Evolutionary conservation across 2,797 vertebrate species (phyloP).

Genomic region (Melopsittacus undulatus): DNA sequence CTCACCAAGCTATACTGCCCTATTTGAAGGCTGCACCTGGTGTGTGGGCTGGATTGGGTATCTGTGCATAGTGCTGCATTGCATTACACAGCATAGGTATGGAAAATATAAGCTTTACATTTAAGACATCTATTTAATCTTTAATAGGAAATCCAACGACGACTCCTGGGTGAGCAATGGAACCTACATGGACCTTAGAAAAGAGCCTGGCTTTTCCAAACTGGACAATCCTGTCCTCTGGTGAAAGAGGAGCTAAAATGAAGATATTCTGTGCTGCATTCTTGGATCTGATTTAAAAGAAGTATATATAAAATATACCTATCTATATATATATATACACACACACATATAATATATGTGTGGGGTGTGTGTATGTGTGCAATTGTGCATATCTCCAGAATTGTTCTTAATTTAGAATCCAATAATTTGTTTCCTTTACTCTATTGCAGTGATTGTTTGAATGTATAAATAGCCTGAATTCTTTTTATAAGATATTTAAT

Average conservation of each 20-base stretch:
- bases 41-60: background rate
- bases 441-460: conserved; percentile 69
- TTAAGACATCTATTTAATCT: conserved; percentile 17
- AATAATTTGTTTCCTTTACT: conserved; percentile 63
- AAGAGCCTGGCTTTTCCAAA: conserved; percentile 87
- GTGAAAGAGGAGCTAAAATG: conserved; percentile 78
- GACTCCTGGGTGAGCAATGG: conserved; percentile 95
- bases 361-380: background rate
- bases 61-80: background rate
- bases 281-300: conserved; percentile 31
- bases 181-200: conserved; percentile 92
- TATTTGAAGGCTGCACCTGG: background rate
- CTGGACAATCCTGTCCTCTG: conserved; percentile 89
- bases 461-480: conserved; percentile 70
- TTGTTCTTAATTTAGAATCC: conserved; percentile 61
- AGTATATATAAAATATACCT: conserved; percentile 11
- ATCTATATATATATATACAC: background rate
- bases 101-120: background rate
- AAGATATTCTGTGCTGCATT: conserved; percentile 1
- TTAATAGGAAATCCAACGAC: conserved; percentile 86
- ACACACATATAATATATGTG: conserved; percentile 12
- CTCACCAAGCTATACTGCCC: background rate
- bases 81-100: background rate
- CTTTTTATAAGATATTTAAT: conserved; percentile 78
- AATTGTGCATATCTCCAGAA: conserved; percentile 56